These are phyloP conservation scores for Salvelinus namaycush DNA, from an alignment of 2,113 vertebrate genomes.

Conservation along the genomic window DNA sequence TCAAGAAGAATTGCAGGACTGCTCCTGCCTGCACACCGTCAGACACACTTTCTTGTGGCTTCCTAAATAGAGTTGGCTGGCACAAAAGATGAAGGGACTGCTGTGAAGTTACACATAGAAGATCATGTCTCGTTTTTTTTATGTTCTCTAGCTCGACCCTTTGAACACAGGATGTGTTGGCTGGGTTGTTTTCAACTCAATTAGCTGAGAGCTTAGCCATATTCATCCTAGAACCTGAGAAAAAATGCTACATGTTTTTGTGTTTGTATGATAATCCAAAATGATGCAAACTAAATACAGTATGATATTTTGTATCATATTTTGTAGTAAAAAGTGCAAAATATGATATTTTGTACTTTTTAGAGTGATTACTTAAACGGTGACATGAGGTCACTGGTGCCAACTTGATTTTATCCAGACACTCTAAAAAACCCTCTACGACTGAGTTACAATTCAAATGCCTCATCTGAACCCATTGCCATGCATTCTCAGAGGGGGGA, in stretches of 20 bases:
- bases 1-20: conserved; percentile 71
- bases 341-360: conserved; percentile 46
- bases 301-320: no score
- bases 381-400: conserved; percentile 62
- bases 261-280: conserved; percentile 37
- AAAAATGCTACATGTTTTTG: not conserved
- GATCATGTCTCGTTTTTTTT: conserved; percentile 50
- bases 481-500: conserved; percentile 36
- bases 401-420: conserved; percentile 61
- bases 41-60: conserved; percentile 75
- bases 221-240: conserved; percentile 50
- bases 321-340: no score
- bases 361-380: conserved; percentile 57
- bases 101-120: conserved; percentile 71
- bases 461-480: conserved; percentile 43
- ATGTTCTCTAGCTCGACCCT: conserved; percentile 42
- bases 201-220: conserved; percentile 56
- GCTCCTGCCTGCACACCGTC: conserved; percentile 63
- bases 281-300: conserved; percentile 52
- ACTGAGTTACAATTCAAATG: conserved; percentile 57
- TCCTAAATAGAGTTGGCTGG: conserved; percentile 66
- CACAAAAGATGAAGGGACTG: conserved; percentile 61
- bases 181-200: conserved; percentile 32
- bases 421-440: conserved; percentile 47
- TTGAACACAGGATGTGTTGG: conserved; percentile 74